Evolutionary conservation across 2,113 vertebrate species (phyloP), one percentile per base, ranked within the genome.

Genomic region (Anthoscopus minutus): DNA sequence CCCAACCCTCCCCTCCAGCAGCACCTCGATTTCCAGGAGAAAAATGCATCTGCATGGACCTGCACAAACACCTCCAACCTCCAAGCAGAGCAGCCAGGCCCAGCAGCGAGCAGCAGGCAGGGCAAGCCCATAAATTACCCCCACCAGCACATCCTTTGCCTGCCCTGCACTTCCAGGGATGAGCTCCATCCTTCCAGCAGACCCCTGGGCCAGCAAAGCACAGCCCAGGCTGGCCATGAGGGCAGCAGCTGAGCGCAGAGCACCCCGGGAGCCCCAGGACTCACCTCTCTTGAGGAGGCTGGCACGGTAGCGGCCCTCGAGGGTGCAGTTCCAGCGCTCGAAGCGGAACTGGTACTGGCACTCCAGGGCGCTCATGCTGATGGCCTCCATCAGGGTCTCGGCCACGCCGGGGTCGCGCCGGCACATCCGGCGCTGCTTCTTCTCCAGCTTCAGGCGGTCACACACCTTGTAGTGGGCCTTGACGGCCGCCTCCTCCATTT

Each of bases 321-420:
- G 96, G 83, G 98, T 99, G 97, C 99, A 99, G 98, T 99, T 99
- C 99, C 99, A 99, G 86, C 99, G 98, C 98, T 99, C 99, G 3
- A 99, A 99, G 78, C 99, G 98, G 94, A 99, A 99, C 96, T 99
- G 99, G 97, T 99, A 99, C 96, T 99, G 99, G 97, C 99, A 99
- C 95, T 99, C 99, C 9, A 99, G 94, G 3, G 99, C 99, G 1
- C 99, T 99, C 98, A 99, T 99, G 97, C 99, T 99, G 95, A 99
- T 99, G 9, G 99, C 99, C 96, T 99, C 99, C 97, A 99, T 98
- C 89, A 99, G 98, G 13, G 99, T 99, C 98, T 99, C 99, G 0
- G 99, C 99, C 96, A 99, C 99, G 1, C 99, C 99, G 0, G 99
- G 99, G 97, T 99, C 99, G 65, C 99, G 97, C 88, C 99, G 98